Conservation (phyloP, 37 sponge, comb jelly and placozoan species). For the Axinella damicornis region DNA sequence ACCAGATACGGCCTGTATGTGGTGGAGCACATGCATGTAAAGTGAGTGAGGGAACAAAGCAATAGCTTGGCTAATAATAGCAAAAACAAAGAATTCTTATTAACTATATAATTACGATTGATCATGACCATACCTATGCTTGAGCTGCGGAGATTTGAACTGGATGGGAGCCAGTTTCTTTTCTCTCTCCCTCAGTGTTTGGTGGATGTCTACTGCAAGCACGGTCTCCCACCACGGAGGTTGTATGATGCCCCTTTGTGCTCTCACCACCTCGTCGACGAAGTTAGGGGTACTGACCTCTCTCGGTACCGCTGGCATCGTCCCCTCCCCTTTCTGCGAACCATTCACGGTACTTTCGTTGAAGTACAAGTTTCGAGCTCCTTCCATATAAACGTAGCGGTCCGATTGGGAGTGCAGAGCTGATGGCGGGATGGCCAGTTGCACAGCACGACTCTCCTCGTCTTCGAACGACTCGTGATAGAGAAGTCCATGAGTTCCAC, state of each 20-base stretch:
- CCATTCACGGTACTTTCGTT: no score
- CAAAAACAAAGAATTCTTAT: no score
- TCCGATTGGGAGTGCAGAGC: no score
- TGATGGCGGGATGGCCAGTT: no score
- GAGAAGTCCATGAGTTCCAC: neutral
- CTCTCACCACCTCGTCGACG: no score
- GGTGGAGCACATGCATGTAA: no score
- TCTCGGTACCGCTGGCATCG: no score
- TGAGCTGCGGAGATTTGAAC: slow-evolving; percentile 44
- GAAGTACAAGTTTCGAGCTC: no score
- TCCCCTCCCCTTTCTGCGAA: no score
- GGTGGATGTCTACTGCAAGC: slow-evolving; percentile 38
- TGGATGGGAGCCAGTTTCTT: neutral
- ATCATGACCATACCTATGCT: slow-evolving; percentile 1
- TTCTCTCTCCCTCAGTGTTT: slow-evolving; percentile 39
- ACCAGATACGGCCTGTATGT: slow-evolving; percentile 56
- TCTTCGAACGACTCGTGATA: neutral
- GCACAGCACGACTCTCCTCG: no score
- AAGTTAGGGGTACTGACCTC: no score
- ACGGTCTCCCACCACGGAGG: slow-evolving; percentile 8
- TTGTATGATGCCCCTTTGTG: neutral
- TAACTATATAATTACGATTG: neutral
- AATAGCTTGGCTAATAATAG: neutral
- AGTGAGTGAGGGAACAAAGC: neutral
- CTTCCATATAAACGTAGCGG: no score